Evolutionary conservation across 2,888 invertebrate genomes (phyloP).

Genomic region (Falcaria lacertinaria): DNA sequence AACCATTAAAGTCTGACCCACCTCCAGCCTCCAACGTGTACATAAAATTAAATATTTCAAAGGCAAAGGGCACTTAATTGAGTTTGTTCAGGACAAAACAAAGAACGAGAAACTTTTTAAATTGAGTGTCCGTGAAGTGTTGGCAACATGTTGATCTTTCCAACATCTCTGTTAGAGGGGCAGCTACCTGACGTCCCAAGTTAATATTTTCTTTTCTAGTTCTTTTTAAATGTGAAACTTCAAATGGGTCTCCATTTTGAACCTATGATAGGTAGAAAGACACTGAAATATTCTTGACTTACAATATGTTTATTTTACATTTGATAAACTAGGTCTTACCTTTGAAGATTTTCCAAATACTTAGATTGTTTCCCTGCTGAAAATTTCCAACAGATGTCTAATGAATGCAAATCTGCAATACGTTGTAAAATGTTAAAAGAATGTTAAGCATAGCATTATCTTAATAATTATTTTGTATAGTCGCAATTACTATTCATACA

Average conservation of each 20-base stretch:
- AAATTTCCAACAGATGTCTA: no score
- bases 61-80: slow-evolving; percentile 74
- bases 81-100: slow-evolving; percentile 79
- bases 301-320: no score
- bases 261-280: no score
- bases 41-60: slow-evolving; percentile 65
- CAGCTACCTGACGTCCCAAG: slow-evolving; percentile 49
- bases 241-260: slow-evolving; percentile 1
- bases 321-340: no score
- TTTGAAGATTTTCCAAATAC: no score
- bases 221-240: slow-evolving; percentile 26
- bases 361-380: no score
- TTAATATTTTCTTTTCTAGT: slow-evolving; percentile 67
- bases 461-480: no score
- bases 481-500: no score
- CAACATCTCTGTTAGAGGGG: slow-evolving; percentile 39
- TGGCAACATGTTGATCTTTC: slow-evolving; percentile 77
- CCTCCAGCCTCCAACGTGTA: slow-evolving; percentile 19
- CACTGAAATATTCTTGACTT: no score
- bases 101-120: slow-evolving; percentile 74
- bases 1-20: slow-evolving; percentile 16
- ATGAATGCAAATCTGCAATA: no score
- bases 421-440: no score
- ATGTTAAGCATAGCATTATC: no score
- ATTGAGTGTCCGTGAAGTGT: slow-evolving; percentile 78